These are phyloP conservation scores for Bubo scandiacus DNA, from an alignment of 2,113 vertebrate genomes.

Conservation along the genomic window DNA sequence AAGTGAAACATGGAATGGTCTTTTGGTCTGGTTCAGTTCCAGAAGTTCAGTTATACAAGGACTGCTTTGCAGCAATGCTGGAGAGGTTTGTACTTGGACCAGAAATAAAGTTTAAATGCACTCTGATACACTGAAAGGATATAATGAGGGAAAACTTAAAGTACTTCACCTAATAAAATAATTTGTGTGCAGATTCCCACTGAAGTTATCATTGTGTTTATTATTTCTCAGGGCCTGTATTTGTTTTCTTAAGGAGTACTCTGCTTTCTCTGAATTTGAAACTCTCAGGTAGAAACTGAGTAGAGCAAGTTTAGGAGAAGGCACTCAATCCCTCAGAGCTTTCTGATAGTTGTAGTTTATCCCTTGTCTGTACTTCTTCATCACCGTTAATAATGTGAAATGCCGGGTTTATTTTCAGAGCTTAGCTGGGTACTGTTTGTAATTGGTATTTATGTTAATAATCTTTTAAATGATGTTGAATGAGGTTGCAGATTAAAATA, in stretches of 20 bases:
- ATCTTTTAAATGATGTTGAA: not conserved
- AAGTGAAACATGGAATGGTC: not conserved
- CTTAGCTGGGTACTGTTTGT: not conserved
- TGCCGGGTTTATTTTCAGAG: not conserved
- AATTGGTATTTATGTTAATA: not conserved
- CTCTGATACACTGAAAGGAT: not conserved
- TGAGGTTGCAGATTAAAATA: not conserved
- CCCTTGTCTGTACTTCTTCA: not conserved
- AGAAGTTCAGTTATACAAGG: not conserved
- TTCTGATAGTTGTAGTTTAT: not conserved
- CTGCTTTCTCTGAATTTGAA: not conserved
- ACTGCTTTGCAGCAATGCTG: not conserved
- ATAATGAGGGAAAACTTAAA: not conserved
- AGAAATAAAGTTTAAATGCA: not conserved
- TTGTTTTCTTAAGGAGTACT: not conserved
- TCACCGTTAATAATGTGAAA: not conserved
- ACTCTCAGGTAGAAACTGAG: not conserved
- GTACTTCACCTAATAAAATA: not conserved
- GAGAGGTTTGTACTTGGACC: not conserved
- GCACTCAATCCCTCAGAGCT: not conserved
- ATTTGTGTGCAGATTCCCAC: not conserved
- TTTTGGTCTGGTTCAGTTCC: constrained; percentile 9
- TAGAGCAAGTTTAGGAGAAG: not conserved
- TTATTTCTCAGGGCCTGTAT: not conserved
- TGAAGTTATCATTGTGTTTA: not conserved